A percentile compares a stretch with the other conserved stretches of the same genome.
Evolutionary conservation across 2,113 vertebrate species (phyloP).

Genomic region (Halichoerus grypus): DNA sequence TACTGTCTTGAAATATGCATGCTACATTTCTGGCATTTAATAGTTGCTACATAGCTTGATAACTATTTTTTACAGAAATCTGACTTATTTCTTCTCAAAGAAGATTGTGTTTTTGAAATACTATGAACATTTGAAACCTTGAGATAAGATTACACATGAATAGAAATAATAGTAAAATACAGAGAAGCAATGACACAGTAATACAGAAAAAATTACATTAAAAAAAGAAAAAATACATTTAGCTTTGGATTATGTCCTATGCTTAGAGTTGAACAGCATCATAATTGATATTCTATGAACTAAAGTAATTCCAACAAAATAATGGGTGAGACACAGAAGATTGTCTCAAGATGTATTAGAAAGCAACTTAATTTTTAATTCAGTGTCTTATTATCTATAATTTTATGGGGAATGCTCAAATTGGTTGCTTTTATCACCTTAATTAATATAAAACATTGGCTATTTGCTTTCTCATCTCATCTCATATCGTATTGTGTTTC

Average conservation of each 20-base stretch:
- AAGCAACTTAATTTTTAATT: background rate
- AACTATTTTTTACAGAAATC: background rate
- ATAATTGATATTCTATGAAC: constrained; percentile 8
- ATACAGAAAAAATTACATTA: background rate
- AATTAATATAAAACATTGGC: background rate
- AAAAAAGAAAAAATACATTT: background rate
- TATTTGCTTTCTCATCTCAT: background rate
- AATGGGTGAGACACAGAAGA: background rate
- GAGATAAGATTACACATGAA: background rate
- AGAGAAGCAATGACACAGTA: background rate
- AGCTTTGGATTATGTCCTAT: background rate
- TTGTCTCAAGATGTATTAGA: background rate
- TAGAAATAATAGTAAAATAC: background rate
- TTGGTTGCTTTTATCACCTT: background rate
- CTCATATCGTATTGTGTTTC: background rate
- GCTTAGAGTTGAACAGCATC: background rate
- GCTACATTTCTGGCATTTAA: background rate
- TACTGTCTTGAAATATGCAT: background rate
- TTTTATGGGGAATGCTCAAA: background rate
- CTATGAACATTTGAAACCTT: background rate
- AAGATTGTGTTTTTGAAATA: constrained; percentile 8
- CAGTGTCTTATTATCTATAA: background rate
- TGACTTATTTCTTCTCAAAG: background rate
- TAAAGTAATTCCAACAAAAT: constrained; percentile 36
- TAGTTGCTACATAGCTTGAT: background rate